phyloP scores from a whole-genome alignment of 2,113 vertebrate genomes.

The Melanocharis versteri region DNA sequence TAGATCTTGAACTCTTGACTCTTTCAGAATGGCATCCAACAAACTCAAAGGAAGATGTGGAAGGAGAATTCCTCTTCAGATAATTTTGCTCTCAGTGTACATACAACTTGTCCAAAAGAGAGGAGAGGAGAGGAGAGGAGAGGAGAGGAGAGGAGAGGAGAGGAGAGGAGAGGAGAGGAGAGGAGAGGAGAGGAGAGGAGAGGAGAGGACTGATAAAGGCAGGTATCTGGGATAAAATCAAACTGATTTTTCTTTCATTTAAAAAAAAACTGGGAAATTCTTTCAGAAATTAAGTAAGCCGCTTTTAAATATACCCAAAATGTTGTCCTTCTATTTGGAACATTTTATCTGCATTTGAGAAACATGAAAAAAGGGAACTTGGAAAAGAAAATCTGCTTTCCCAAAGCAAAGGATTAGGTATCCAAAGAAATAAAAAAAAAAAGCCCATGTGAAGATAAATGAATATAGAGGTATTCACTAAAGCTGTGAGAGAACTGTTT shows the following conservation, averaged over 20 bases:
- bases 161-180: not conserved
- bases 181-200: not conserved
- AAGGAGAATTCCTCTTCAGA: not conserved
- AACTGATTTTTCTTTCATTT: not conserved
- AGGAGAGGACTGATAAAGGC: not conserved
- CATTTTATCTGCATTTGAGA: not conserved
- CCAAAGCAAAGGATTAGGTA: not conserved
- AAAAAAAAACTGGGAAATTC: not conserved
- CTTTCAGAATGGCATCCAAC: not conserved
- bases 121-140: not conserved
- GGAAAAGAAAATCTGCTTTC: not conserved
- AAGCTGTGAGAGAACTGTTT: not conserved
- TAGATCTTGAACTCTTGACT: conserved; percentile 50
- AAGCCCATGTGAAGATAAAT: not conserved
- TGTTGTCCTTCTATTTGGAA: not conserved
- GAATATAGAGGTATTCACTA: not conserved
- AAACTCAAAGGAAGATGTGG: conserved; percentile 25
- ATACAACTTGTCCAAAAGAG: not conserved
- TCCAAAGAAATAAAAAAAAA: not conserved
- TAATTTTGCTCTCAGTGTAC: not conserved
- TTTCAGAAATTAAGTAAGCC: not conserved
- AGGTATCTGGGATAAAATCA: not conserved
- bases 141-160: not conserved
- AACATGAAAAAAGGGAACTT: not conserved
- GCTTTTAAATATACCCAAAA: not conserved